Evolutionary conservation across 2,888 invertebrate genomes (phyloP), one percentile per base, ranked within the genome.

Genomic region (Cosmorhoe ocellata): DNA sequence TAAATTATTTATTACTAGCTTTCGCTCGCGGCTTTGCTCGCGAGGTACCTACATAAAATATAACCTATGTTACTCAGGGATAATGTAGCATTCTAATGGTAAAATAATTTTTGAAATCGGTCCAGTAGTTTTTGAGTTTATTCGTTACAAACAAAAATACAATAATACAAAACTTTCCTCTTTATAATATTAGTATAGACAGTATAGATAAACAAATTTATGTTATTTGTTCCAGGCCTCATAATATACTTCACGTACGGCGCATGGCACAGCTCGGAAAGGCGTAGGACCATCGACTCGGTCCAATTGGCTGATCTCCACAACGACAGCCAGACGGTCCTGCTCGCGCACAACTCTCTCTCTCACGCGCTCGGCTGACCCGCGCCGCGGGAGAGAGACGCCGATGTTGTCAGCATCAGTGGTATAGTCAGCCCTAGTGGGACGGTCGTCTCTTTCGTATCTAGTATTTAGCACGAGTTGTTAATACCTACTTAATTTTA

Each of bases 201-300:
- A n/a, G n/a, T n/a, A n/a, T 18, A 18, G 4, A 18, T 18, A 18
- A 18, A 18, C 2, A 3, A 18, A 18, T 18, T 18, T 18, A 3
- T 18, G 18, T 3, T 4, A 0, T 32, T 41, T 9, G 45, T 56
- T 78, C 59, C 81, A 94, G 95, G 95, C 60, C 85, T 95, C 2
- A 57, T 93, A 6, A 94, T 95, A 67, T 96, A 96, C 82, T 92
- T 94, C 58, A 84, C 91, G 7, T 95, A 96, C 76, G 95, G 95
- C 43, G 91, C 93, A 31, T 93, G 93, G 91, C 91, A 95, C 78
- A 95, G 95, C 62, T 81, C 81, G 0, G 92, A 92, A 64, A 79
- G 91, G 3, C 79, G 82, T 0, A 81, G 81, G 10, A 66, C 65
- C 38, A 14, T 64, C 5, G 84, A 81, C 49, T 46, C 67, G 0